These are phyloP conservation scores for Sarcophaga caerulescens DNA, from an alignment of 2,888 invertebrate species.

Conservation along the genomic window DNA sequence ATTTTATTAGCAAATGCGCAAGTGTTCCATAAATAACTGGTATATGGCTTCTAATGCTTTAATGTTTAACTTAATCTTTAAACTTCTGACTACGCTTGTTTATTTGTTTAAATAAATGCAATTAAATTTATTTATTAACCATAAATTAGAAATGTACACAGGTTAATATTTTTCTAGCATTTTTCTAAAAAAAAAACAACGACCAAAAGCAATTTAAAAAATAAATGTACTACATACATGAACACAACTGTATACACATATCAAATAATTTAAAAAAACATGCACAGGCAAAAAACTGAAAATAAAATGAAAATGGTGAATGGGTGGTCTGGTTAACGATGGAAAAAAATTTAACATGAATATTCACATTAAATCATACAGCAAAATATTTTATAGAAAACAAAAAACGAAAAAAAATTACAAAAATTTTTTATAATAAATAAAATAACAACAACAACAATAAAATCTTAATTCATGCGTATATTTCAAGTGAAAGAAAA, in stretches of 20 bases:
- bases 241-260: neutral
- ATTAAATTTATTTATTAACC: too few relatives aligned
- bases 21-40: too few relatives aligned
- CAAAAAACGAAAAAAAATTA: neutral
- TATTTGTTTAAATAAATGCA: too few relatives aligned
- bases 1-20: too few relatives aligned
- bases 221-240: neutral
- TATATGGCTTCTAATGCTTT: too few relatives aligned
- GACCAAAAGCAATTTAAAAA: neutral
- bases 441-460: neutral
- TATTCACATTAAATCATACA: conserved; percentile 50
- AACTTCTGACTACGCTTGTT: too few relatives aligned
- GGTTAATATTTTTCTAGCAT: neutral
- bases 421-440: conserved; percentile 21
- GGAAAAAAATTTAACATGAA: conserved; percentile 29
- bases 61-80: too few relatives aligned
- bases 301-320: neutral
- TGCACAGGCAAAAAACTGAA: neutral
- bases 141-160: neutral
- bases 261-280: neutral
- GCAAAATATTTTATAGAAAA: neutral
- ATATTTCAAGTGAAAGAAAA: conserved; percentile 4
- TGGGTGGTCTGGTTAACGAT: conserved; percentile 27
- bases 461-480: conserved; percentile 39
- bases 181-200: neutral